Evolutionary conservation across 2,888 invertebrate genomes (phyloP), one percentile per base, ranked within the genome.

Genomic region (Bembecia ichneumoniformis): DNA sequence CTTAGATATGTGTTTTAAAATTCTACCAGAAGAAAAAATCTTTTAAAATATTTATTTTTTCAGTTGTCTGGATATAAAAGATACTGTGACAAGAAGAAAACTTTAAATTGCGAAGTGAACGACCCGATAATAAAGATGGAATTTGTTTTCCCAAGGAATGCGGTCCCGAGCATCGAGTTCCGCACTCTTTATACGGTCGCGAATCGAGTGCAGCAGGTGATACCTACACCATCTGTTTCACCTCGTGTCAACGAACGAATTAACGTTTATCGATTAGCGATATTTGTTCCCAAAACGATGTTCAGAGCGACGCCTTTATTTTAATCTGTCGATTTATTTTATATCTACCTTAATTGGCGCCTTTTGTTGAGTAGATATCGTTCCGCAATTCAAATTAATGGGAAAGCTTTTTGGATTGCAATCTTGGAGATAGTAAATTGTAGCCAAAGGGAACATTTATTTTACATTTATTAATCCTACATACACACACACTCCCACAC

Each of bases 141-240:
- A 71, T 71, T 58, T 59, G 57, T 63, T 61, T 62, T 59, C 53
- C 59, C 55, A 58, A 78, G 74, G 82, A 82, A 84, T 81, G 81
- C 74, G 64, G 77, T 67, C 71, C 74, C 65, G 60, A 63, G 58
- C 58, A 64, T 65, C 71, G 64, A 66, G 73, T 75, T 71, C 76
- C 70, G 74, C 67, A 68, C 64, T 65, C 69, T 16, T 11, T n/a
- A 28, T 46, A 34, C 20, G n/a, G 46, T 28, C 34, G 17, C 17
- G 46, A 34, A 34, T 46, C 11, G 34, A n/a, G 34, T 48, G 50
- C 20, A 51, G 76, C 82, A 82, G 84, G 83, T 82, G 83, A 77
- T 71, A 60, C n/a, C n/a, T n/a, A n/a, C 57, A 54, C 70, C 83
- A 83, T 78, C 78, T 83, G 84, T 77, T n/a, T 46, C 64, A 64